A percentile compares a stretch with the other conserved stretches of the same genome.
These are phyloP conservation scores for Pagetopsis macropterus DNA, from an alignment of 2,797 vertebrate species.

Conservation along the genomic window DNA sequence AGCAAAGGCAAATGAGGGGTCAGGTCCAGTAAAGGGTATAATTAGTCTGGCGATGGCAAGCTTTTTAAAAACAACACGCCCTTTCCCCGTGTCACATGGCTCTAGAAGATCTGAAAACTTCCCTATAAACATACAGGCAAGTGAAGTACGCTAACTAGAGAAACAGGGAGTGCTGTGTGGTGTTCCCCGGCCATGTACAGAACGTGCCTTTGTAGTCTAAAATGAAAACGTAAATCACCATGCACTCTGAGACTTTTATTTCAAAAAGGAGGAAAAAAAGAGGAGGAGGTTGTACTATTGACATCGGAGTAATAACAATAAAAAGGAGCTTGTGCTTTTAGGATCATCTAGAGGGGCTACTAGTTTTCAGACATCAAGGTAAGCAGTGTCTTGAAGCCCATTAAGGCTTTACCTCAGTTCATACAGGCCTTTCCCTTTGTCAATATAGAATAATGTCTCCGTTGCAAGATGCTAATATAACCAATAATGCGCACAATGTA, in stretches of 20 bases:
- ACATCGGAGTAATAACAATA: slow-evolving; percentile 60
- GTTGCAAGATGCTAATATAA: not conserved
- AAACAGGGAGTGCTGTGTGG: slow-evolving; percentile 59
- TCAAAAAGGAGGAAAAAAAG: slow-evolving; percentile 51
- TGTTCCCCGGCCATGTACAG: slow-evolving; percentile 51
- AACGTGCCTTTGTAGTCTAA: slow-evolving; percentile 57
- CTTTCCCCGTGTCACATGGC: slow-evolving; percentile 74
- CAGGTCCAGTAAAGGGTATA: slow-evolving; percentile 85
- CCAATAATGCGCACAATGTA: not conserved
- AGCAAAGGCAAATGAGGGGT: slow-evolving; percentile 86
- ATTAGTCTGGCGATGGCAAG: slow-evolving; percentile 81
- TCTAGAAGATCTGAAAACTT: slow-evolving; percentile 66
- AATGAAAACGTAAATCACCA: slow-evolving; percentile 76
- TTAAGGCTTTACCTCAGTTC: not conserved
- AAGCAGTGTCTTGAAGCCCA: not conserved
- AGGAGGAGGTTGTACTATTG: slow-evolving; percentile 54
- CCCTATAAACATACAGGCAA: slow-evolving; percentile 71
- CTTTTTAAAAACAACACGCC: slow-evolving; percentile 81
- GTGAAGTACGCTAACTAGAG: slow-evolving; percentile 56
- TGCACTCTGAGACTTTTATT: slow-evolving; percentile 60
- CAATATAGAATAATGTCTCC: not conserved
- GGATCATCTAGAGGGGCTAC: slow-evolving; percentile 10
- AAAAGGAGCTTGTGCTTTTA: slow-evolving; percentile 9
- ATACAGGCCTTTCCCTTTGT: not conserved
- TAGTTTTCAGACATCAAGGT: not conserved